Evolutionary conservation across 2,113 vertebrate species (phyloP).

Genomic region (Corythaeola cristata): DNA sequence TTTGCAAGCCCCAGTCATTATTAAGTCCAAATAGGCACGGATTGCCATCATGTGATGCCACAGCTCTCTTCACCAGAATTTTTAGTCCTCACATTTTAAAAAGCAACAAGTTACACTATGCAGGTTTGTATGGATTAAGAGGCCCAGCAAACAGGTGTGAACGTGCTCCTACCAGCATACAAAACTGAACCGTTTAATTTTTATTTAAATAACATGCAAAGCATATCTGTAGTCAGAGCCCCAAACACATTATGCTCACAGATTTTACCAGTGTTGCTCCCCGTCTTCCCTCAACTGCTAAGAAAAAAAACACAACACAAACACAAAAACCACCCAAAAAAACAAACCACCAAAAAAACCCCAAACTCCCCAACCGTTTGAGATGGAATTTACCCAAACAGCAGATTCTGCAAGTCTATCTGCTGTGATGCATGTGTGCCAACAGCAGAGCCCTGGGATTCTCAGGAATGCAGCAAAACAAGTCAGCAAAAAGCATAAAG

Average conservation of each 20-base stretch:
- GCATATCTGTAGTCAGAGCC: background rate
- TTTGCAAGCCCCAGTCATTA: background rate
- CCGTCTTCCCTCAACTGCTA: background rate
- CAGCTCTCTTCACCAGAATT: background rate
- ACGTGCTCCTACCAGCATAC: background rate
- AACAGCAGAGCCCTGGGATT: background rate
- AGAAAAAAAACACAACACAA: background rate
- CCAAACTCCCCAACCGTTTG: background rate
- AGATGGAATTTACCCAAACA: background rate
- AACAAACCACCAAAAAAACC: background rate
- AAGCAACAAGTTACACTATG: background rate
- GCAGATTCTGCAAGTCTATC: background rate
- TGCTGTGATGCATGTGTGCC: background rate
- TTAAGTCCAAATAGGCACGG: background rate
- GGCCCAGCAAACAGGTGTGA: background rate
- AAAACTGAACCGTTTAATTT: background rate
- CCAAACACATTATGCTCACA: background rate
- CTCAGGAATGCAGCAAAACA: constrained; percentile 42
- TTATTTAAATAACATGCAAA: background rate
- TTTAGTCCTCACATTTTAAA: background rate
- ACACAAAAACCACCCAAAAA: too few relatives aligned
- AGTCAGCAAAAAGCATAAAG: constrained; percentile 18
- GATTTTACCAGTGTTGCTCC: background rate
- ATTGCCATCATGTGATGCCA: background rate
- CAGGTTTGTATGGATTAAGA: background rate